Percentiles rank a stretch among this genome's conserved stretches.
Conservation (phyloP, 2,888 invertebrate genomes). For the Drosophila picticornis region DNA sequence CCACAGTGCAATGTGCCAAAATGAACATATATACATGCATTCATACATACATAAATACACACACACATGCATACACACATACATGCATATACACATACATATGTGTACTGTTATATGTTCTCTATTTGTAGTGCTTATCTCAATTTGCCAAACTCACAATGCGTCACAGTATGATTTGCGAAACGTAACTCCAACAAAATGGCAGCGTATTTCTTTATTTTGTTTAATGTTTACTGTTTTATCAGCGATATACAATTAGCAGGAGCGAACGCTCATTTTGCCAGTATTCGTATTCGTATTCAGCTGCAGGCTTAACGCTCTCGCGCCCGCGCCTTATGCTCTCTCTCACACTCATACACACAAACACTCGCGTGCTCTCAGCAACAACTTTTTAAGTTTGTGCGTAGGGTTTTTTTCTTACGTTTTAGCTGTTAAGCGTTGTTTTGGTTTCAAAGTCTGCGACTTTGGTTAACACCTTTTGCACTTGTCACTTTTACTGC, state of each 20-base stretch:
- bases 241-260: slow-evolving; percentile 23
- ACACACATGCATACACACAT: neutral
- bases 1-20: slow-evolving; percentile 75
- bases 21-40: slow-evolving; percentile 22
- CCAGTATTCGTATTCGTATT: neutral
- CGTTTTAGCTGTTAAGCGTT: slow-evolving; percentile 48
- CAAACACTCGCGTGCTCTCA: slow-evolving; percentile 11
- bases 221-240: slow-evolving; percentile 31
- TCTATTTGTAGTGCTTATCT: slow-evolving; percentile 1
- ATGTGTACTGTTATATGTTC: slow-evolving; percentile 1
- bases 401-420: slow-evolving; percentile 65
- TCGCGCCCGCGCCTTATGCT: slow-evolving; percentile 50
- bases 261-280: slow-evolving; percentile 20
- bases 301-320: slow-evolving; percentile 50
- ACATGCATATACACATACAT: neutral
- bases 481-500: slow-evolving; percentile 49
- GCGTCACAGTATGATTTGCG: slow-evolving; percentile 57
- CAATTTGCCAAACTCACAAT: slow-evolving; percentile 47
- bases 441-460: slow-evolving; percentile 31
- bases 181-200: slow-evolving; percentile 31
- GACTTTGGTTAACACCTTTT: slow-evolving; percentile 23
- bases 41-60: neutral
- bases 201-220: slow-evolving; percentile 26
- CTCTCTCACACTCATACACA: slow-evolving; percentile 3
- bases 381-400: slow-evolving; percentile 13